A percentile compares a stretch with the other conserved stretches of the same genome.
Evolutionary conservation across 2,797 vertebrate genomes (phyloP).

Genomic region (Manis javanica): DNA sequence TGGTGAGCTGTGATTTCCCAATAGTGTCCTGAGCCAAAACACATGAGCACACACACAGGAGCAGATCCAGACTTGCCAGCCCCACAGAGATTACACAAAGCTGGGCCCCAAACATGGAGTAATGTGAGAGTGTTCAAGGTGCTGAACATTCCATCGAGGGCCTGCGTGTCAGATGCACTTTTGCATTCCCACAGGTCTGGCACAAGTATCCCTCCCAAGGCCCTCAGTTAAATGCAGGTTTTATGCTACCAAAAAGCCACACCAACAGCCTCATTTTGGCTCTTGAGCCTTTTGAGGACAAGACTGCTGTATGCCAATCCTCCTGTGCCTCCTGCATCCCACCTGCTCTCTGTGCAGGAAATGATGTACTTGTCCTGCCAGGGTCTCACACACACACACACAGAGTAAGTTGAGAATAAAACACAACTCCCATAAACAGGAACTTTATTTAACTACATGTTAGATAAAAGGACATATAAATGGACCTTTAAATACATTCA

Average conservation of each 20-base stretch:
- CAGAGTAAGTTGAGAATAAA: slow-evolving; percentile 69
- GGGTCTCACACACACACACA: neutral
- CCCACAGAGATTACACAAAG: slow-evolving; percentile 73
- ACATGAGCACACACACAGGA: slow-evolving; percentile 71
- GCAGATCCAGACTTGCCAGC: slow-evolving; percentile 85
- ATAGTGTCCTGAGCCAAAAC: slow-evolving; percentile 76
- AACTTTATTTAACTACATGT: slow-evolving; percentile 89
- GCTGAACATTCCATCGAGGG: neutral
- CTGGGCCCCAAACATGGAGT: slow-evolving; percentile 58
- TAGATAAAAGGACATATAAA: slow-evolving; percentile 88
- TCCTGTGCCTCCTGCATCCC: neutral
- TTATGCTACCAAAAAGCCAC: neutral
- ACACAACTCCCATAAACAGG: slow-evolving; percentile 80
- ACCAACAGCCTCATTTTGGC: neutral
- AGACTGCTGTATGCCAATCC: neutral
- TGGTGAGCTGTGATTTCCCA: slow-evolving; percentile 80
- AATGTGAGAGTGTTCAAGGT: neutral
- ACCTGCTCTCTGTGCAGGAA: slow-evolving; percentile 5
- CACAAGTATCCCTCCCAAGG: neutral
- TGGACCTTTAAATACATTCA: slow-evolving; percentile 89
- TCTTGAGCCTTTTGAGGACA: neutral
- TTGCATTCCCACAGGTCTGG: neutral
- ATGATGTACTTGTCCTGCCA: neutral
- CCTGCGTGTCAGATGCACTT: neutral
- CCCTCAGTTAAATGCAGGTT: neutral